Conservation (phyloP, 37 sponge, comb jelly and placozoan species). For the Diacarnus erythraeanus region DNA sequence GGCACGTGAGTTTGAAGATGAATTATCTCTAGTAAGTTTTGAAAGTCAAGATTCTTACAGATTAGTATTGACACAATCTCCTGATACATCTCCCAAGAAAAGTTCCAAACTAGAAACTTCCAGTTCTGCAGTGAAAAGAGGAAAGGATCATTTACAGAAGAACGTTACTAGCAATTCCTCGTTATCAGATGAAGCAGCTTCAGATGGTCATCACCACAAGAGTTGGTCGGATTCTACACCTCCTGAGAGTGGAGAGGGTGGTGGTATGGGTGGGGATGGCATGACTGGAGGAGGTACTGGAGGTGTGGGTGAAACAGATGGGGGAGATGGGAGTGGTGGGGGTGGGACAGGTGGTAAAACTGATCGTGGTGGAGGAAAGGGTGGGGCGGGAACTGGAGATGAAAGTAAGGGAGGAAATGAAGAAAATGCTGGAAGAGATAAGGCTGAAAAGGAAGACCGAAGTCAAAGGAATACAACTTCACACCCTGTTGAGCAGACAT, state of each 20-base stretch:
- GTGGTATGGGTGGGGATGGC: background rate
- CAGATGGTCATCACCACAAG: too few species aligned
- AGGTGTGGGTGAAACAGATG: background rate
- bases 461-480: background rate
- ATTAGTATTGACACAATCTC: conserved; percentile 1
- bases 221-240: background rate
- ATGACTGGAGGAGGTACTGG: background rate
- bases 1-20: background rate
- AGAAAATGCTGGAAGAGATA: background rate
- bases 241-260: background rate
- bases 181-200: too few species aligned
- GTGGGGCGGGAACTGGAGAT: background rate
- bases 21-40: background rate
- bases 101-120: too few species aligned
- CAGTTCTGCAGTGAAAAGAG: too few species aligned
- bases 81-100: background rate
- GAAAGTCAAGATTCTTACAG: background rate
- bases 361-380: background rate
- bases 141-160: too few species aligned
- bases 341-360: background rate
- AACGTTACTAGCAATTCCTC: too few species aligned
- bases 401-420: background rate
- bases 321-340: background rate
- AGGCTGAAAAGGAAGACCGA: background rate
- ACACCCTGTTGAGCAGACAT: background rate